Conservation (phyloP, 2,797 vertebrate species). For the Serranus cabrilla region DNA sequence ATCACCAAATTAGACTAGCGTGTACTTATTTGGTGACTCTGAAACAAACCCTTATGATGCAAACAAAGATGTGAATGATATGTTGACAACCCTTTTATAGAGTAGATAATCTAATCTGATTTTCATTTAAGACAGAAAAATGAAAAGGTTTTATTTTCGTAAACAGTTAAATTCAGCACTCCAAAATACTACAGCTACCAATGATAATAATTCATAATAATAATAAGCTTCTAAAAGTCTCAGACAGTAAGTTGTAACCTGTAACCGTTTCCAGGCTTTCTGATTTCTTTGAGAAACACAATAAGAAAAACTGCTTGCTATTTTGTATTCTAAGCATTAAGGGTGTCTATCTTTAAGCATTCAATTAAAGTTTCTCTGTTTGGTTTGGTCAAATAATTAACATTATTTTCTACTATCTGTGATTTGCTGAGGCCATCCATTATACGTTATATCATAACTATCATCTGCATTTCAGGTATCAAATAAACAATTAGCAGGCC, state of each 20-base stretch:
- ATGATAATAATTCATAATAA: too few relatives aligned
- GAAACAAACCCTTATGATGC: not conserved
- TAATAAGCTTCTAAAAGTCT: conserved; percentile 3
- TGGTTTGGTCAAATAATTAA: not conserved
- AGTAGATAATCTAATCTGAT: conserved; percentile 3
- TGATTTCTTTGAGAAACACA: not conserved
- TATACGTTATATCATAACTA: not conserved
- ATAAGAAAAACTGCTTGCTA: not conserved
- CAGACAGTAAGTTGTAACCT: not conserved
- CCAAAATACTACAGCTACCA: not conserved
- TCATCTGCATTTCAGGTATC: not conserved
- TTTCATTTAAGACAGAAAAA: conserved; percentile 21
- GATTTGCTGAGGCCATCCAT: not conserved
- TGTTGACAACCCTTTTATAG: not conserved
- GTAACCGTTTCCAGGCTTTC: not conserved
- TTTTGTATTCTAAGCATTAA: not conserved
- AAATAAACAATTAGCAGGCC: too few relatives aligned
- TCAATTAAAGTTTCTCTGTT: not conserved
- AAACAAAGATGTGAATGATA: conserved; percentile 15
- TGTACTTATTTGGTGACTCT: conserved; percentile 27
- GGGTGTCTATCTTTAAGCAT: not conserved
- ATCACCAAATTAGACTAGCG: not conserved
- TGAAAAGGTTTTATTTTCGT: not conserved
- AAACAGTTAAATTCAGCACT: conserved; percentile 28
- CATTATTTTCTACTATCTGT: not conserved